Evolutionary conservation across 1,140 invertebrate species (phyloP).

Genomic region (Coptotermes formosanus): DNA sequence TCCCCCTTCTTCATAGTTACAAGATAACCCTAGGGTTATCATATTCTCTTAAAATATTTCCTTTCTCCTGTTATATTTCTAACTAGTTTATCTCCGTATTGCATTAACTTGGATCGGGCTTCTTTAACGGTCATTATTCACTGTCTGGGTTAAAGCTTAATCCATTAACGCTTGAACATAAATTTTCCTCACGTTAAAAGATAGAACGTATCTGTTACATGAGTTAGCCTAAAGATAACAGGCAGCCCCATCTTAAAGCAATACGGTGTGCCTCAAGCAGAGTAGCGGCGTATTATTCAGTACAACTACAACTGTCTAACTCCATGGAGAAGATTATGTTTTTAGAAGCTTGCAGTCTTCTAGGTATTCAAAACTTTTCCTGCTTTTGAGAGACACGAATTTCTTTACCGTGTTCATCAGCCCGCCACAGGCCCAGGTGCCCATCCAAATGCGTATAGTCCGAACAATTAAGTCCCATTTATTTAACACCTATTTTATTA

Average conservation of each 20-base stretch:
- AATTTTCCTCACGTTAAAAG: slow-evolving; percentile 10
- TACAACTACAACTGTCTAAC: too few species aligned
- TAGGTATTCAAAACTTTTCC: too few species aligned
- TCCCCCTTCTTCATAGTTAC: neutral
- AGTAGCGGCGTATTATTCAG: too few species aligned
- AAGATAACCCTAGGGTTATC: neutral
- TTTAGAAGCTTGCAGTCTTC: too few species aligned
- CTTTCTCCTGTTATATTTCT: neutral
- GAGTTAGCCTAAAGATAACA: neutral
- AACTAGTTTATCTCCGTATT: neutral
- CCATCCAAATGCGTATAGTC: too few species aligned
- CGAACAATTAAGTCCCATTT: too few species aligned
- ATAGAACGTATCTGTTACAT: neutral
- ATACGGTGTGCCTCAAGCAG: too few species aligned
- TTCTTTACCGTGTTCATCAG: too few species aligned
- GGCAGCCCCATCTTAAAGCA: neutral
- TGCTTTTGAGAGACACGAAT: too few species aligned
- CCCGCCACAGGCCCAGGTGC: too few species aligned
- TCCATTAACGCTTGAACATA: slow-evolving; percentile 18
- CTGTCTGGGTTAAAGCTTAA: slow-evolving; percentile 9
- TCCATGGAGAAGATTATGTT: too few species aligned
- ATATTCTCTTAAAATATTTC: neutral
- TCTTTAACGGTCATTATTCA: slow-evolving; percentile 17
- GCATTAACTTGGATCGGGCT: neutral
- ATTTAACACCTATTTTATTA: too few species aligned